Evolutionary conservation across 1,140 invertebrate genomes (phyloP).

Genomic region (Drosophila sp.): DNA sequence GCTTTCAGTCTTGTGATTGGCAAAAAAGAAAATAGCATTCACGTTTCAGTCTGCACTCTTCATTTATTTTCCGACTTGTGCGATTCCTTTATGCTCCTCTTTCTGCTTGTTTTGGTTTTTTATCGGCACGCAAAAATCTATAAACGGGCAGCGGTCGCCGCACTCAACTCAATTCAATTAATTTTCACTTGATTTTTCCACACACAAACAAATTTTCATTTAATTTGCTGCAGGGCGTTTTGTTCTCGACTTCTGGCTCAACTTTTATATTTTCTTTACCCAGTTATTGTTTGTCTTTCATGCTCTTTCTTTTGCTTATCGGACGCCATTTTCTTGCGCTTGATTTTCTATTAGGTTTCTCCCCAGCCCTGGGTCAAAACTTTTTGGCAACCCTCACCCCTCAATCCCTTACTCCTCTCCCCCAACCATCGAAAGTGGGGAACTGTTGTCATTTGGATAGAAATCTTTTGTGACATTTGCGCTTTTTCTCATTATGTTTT

Average conservation of each 20-base stretch:
- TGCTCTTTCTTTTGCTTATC: constrained; percentile 51
- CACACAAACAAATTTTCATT: constrained; percentile 83
- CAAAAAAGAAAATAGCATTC: constrained; percentile 54
- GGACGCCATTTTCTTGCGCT: constrained; percentile 73
- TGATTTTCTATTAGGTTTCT: constrained; percentile 77
- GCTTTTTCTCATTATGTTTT: constrained; percentile 20
- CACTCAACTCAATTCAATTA: constrained; percentile 84
- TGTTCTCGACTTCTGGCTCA: constrained; percentile 1
- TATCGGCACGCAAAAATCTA: constrained; percentile 62
- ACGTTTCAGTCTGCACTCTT: constrained; percentile 36
- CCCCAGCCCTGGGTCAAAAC: constrained; percentile 40
- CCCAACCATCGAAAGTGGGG: background rate
- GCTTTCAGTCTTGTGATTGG: constrained; percentile 63
- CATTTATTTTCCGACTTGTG: constrained; percentile 1
- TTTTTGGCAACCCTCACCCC: constrained; percentile 15
- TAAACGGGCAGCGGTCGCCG: constrained; percentile 63
- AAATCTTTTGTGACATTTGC: constrained; percentile 34
- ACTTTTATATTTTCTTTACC: background rate
- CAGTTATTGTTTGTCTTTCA: constrained; percentile 12
- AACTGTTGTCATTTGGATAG: background rate
- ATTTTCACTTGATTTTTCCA: constrained; percentile 84
- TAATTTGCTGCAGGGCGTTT: constrained; percentile 76
- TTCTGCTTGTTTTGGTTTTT: constrained; percentile 17
- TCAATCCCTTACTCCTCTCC: background rate
- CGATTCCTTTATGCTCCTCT: background rate